phyloP scores from a whole-genome alignment of 2,797 vertebrate species.

The Hafferia zeledoni region DNA sequence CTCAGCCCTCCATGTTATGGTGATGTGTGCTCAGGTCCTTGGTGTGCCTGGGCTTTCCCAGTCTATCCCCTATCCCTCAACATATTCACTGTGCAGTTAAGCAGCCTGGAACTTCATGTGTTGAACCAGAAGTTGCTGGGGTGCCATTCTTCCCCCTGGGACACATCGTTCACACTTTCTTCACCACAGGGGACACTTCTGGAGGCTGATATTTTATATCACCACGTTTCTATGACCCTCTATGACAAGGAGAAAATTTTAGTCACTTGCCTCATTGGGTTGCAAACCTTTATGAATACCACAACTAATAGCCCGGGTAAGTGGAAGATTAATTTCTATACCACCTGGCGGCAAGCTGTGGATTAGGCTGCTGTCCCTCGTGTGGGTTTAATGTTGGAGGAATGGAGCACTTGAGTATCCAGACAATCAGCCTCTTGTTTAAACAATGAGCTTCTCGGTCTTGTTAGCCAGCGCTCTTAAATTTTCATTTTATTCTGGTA shows the following conservation, averaged over 20 bases:
- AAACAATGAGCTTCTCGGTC: constrained; percentile 69
- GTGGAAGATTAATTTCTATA: constrained; percentile 81
- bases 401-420: constrained; percentile 65
- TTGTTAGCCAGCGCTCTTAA: constrained; percentile 72
- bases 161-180: not conserved
- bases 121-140: not conserved
- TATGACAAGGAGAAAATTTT: constrained; percentile 38
- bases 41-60: not conserved
- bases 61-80: not conserved
- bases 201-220: constrained; percentile 9
- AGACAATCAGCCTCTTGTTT: constrained; percentile 79
- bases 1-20: rapidly evolving
- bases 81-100: not conserved
- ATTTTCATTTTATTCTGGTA: constrained; percentile 69
- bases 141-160: not conserved
- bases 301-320: constrained; percentile 63
- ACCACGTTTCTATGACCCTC: not conserved
- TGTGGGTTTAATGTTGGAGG: constrained; percentile 74
- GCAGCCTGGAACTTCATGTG: not conserved
- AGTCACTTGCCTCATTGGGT: not conserved
- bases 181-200: not conserved
- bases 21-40: not conserved
- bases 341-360: constrained; percentile 80
- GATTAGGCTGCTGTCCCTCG: constrained; percentile 66
- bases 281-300: constrained; percentile 60